Base-by-base conservation (phyloP, 2,113 vertebrate genomes). In the Pimephales promelas region DNA sequence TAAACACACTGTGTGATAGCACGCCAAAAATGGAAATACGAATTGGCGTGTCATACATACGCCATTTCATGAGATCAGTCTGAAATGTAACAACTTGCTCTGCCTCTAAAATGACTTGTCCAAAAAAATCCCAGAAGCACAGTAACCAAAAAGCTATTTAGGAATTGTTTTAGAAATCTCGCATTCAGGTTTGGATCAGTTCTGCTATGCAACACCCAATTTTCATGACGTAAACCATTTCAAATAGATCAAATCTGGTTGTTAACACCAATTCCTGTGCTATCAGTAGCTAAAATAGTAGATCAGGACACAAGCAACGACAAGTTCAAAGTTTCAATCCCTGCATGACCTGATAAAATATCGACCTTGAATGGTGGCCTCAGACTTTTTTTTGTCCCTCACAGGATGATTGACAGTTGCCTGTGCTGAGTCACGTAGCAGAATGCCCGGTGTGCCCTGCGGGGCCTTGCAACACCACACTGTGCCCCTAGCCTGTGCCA, bases 351-450 rank as follows among this genome's bases (percentile, higher is more conserved):
- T 61, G 11, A 28, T 28, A 9, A 54, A 54, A 54, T 54, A 61
- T 14, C 59, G 26, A 61, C 24, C 14, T 3, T 14, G 24, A 34
- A 20, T 1, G 6, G 18, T 68, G 1, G 1, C 64, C 36, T 45
- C 40, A 49, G 47, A 49, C 31, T 52, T 79, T 10, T 10, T 24
- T 70, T 86, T 74, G 84, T 34, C 26, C 40, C 72, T 84, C 14
- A 40, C 68, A 94, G 92, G 91, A 91, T 94, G 93, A 93, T 83
- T 91, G 92, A 91, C 88, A 85, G 86, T 79, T 80, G 76, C 72
- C 64, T 79, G 75, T 80, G 34, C 56, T 87, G 87, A 86, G 70
- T 85, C 84, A 89, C 86, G 86, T 43, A 78, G 87, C 89, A 92
- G 89, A 83, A 93, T 91, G 89, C 88, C 92, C 88, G 54, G 82